Base-by-base conservation (phyloP, 2,888 invertebrate genomes). In the Lottia scabra region DNA sequence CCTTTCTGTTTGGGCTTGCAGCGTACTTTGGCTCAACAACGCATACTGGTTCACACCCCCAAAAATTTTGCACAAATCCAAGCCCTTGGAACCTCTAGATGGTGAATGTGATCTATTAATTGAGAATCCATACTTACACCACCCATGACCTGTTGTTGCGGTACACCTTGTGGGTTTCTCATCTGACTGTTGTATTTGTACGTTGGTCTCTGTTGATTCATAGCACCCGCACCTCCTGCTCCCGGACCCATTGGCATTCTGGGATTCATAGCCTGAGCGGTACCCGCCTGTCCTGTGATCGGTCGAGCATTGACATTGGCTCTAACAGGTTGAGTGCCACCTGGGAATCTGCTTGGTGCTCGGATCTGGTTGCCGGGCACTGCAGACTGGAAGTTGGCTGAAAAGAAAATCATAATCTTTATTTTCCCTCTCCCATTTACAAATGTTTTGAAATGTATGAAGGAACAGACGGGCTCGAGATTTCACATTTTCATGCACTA, bases 211-310 rank as follows among this genome's bases (percentile, higher is more conserved):
- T 79, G 80, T 74, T 78, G 70, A 56, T 71, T 27, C 62, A 70
- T 66, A 66, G 70, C 64, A 66, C 78, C 67, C 75, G 78, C 78
- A 70, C 68, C 70, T 19, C 71, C 74, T 13, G 68, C 73, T 30
- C 62, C 15, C 2, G 71, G 71, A 30, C 73, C 45, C 30, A 44
- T 23, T 15, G 27, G 66, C 68, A 70, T 68, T 15, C 73, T 67
- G 19, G 92, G 73, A 97, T 97, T 90, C 97, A 98, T 91, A 4
- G 67, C 26, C 19, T 23, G 44, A 38, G 63, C 56, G 12, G 64
- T 91, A 6, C 76, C 79, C 10, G 80, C 76, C 78, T 86, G 86
- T 82, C 92, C 96, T 74, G 96, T 96, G 83, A 97, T 96, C 63
- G 96, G 96, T 85, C 96, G 93, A 70, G 95, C 93, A 69, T 81